Conservation (phyloP, 2,113 vertebrate species). For the Falco punctatus region DNA sequence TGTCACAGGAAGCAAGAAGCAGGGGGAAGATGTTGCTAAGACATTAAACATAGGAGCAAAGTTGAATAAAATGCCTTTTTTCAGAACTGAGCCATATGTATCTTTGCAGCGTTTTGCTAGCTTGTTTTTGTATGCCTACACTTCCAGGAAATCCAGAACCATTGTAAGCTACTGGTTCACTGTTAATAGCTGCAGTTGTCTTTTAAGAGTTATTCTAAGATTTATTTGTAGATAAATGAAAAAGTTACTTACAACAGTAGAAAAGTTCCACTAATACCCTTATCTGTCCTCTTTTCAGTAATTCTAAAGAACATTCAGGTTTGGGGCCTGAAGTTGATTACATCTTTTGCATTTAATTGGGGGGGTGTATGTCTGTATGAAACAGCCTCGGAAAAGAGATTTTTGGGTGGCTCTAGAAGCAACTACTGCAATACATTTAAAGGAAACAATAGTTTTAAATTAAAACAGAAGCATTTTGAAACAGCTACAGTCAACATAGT, state of each 20-base stretch:
- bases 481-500: background rate
- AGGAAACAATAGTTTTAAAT: background rate
- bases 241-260: background rate
- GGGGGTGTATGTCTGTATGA: constrained; percentile 4
- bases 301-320: constrained; percentile 35
- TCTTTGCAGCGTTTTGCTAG: background rate
- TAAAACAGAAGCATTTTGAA: background rate
- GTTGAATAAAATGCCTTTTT: background rate
- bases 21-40: background rate
- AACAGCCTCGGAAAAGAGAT: constrained; percentile 24
- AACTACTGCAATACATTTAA: background rate
- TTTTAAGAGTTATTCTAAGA: background rate
- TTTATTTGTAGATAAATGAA: constrained; percentile 41
- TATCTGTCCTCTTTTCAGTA: background rate
- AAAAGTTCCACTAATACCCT: background rate
- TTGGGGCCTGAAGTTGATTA: constrained; percentile 48
- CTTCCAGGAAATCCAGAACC: background rate
- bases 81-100: background rate
- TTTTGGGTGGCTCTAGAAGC: background rate
- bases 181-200: constrained; percentile 19
- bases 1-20: background rate
- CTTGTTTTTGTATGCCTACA: background rate
- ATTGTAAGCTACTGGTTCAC: background rate
- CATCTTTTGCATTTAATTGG: constrained; percentile 47
- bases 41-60: background rate